Percentiles rank a stretch among this genome's conserved stretches.
Conservation (phyloP, 2,888 invertebrate species). For the Erebia ligea region DNA sequence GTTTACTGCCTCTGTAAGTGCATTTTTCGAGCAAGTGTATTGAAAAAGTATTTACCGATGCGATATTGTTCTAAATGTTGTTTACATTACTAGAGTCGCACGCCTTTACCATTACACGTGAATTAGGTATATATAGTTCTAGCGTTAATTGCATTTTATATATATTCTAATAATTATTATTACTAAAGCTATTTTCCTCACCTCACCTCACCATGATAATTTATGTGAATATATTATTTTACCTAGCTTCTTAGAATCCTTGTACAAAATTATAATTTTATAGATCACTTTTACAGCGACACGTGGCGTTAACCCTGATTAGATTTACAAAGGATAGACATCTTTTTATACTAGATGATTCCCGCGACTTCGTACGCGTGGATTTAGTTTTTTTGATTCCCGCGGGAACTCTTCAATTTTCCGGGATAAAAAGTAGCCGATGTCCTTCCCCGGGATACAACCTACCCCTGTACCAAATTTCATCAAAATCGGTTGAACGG, state of each 20-base stretch:
- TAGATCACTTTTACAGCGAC: not conserved
- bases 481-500: too few relatives aligned
- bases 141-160: not conserved
- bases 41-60: not conserved
- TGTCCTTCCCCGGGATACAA: too few relatives aligned
- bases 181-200: not conserved
- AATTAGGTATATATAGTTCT: not conserved
- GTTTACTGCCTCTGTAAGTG: too few relatives aligned
- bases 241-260: too few relatives aligned
- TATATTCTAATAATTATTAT: not conserved
- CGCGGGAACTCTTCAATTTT: too few relatives aligned
- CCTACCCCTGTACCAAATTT: too few relatives aligned
- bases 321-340: not conserved
- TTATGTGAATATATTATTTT: not conserved
- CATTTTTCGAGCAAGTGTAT: too few relatives aligned
- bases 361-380: too few relatives aligned
- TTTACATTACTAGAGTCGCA: constrained; percentile 1
- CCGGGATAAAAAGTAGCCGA: too few relatives aligned
- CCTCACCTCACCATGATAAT: not conserved
- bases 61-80: not conserved
- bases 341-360: too few relatives aligned
- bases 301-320: not conserved
- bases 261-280: too few relatives aligned
- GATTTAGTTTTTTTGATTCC: too few relatives aligned
- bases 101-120: not conserved